Base-by-base conservation (phyloP, 1,140 invertebrate species). In the Diabrotica virgifera region DNA sequence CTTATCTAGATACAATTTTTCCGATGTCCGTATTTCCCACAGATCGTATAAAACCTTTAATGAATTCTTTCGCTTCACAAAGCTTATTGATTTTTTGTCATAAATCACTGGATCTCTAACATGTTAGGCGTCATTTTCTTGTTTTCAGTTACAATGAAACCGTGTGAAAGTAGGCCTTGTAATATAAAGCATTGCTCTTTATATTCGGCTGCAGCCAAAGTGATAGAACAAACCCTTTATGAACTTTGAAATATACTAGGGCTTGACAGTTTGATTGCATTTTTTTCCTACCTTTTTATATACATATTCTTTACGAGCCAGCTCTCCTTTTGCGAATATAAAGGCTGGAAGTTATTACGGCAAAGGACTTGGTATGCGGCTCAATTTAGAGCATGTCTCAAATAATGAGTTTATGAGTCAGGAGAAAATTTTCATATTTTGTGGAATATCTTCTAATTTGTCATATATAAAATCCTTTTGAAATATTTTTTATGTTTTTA, bases 151-250 rank as follows among this genome's bases (percentile, higher is more conserved):
- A 46, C 40, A 46, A 46, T 10, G n/a, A n/a, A 46, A 10, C 40
- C 40, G 40, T n/a, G n/a, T 46, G 3, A 46, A 46, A 46, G 6
- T 46, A 10, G 40, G 8, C 40, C 40, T 8, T n/a, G 8, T 46
- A 46, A 46, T n/a, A 46, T 24, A 46, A 46, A 46, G 40, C 40
- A 46, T 46, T 5, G 40, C 40, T 46, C 40, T 46, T 46, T n/a
- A n/a, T 46, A 10, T 46, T 46, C 5, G 40, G 40, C n/a, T 46
- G 40, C 40, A 46, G 40, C n/a, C 40, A 46, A 8, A 46, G 40
- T 46, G 40, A 46, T 46, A 46, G 40, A 46, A 46, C 40, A 46
- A 46, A 46, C 40, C 40, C 40, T 46, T 46, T 46, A 46, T 46
- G 40, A 46, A 46, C 40, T 10, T 46, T 46, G 40, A 46, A 46